Conservation (phyloP, 2,888 invertebrate species). For the Caenorhabditis uteleia region DNA sequence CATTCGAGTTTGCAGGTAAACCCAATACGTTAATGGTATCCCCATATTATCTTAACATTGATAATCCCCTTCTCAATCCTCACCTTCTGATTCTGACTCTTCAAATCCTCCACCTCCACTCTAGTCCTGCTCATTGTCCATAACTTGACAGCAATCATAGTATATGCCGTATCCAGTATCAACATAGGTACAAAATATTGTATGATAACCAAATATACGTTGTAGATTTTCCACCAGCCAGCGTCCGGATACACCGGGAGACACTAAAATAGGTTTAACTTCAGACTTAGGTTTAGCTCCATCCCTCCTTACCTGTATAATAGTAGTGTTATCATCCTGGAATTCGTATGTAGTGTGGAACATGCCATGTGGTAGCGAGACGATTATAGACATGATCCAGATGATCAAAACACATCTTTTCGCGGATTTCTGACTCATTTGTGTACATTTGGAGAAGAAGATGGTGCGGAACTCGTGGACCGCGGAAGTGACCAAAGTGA, state of each 20-base stretch:
- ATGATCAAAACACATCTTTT: constrained; percentile 45
- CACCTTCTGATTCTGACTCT: constrained; percentile 29
- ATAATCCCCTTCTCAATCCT: constrained; percentile 1
- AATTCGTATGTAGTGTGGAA: constrained; percentile 42
- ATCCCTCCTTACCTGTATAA: constrained; percentile 17
- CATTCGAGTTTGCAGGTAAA: no score
- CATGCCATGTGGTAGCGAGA: constrained; percentile 58
- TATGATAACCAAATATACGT: constrained; percentile 69
- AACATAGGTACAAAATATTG: constrained; percentile 82
- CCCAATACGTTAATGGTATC: no score
- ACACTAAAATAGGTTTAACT: constrained; percentile 49
- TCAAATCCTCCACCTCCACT: constrained; percentile 22
- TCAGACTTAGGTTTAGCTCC: neutral
- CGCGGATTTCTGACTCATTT: constrained; percentile 46
- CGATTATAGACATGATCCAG: constrained; percentile 54
- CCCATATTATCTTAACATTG: constrained; percentile 6
- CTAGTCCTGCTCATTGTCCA: constrained; percentile 19
- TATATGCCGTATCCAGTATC: constrained; percentile 84
- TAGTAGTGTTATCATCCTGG: constrained; percentile 6
- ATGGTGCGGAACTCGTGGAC: constrained; percentile 79
- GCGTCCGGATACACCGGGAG: constrained; percentile 52
- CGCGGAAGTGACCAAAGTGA: constrained; percentile 85
- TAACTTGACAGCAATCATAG: constrained; percentile 80
- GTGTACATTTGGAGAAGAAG: constrained; percentile 50
- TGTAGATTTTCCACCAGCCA: constrained; percentile 66